Evolutionary conservation across 2,113 vertebrate genomes (phyloP).

Genomic region (Todiramphus chloris): DNA sequence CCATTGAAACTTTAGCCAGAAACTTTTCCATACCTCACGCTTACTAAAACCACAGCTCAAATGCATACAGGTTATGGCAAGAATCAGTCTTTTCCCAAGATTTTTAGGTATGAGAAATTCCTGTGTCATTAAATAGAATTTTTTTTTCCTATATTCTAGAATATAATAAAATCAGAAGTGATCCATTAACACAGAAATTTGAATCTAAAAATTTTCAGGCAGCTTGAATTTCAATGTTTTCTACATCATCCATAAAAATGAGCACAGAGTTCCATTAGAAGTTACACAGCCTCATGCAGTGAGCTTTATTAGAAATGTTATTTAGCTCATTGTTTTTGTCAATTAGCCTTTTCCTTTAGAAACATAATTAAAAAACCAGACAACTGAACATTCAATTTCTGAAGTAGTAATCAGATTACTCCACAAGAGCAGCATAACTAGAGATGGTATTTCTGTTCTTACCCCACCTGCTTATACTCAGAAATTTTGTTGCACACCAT

Average conservation of each 20-base stretch:
- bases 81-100: not conserved
- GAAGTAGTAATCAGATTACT: not conserved
- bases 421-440: not conserved
- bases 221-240: not conserved
- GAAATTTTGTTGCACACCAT: not conserved
- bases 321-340: not conserved
- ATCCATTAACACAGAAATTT: not conserved
- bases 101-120: not conserved
- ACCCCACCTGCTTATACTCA: not conserved
- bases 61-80: not conserved
- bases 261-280: not conserved
- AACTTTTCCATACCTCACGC: not conserved
- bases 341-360: not conserved
- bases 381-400: not conserved
- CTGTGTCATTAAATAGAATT: not conserved
- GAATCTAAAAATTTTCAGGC: not conserved
- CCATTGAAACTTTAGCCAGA: not conserved
- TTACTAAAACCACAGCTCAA: not conserved
- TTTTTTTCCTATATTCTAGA: not conserved
- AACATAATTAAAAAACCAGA: not conserved
- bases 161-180: not conserved
- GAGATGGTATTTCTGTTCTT: not conserved
- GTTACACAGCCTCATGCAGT: not conserved
- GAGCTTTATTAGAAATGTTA: not conserved
- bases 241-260: not conserved